Conservation (phyloP, 1,140 invertebrate species). For the Homarus americanus region DNA sequence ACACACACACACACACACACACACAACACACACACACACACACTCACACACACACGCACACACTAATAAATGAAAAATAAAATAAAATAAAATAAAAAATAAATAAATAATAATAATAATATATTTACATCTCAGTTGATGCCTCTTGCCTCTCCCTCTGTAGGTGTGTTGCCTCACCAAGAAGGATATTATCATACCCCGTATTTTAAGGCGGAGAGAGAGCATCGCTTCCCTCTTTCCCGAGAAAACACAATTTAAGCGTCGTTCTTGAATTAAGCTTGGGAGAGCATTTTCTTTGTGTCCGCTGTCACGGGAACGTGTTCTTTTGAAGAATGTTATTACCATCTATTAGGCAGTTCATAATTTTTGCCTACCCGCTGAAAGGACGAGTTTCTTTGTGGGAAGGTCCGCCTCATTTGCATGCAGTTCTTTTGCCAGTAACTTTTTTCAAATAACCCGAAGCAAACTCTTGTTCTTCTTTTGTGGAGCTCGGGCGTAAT, state of each 20-base stretch:
- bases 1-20: too few species aligned
- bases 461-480: conserved; percentile 12
- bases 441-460: conserved; percentile 42
- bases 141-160: too few species aligned
- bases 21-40: too few species aligned
- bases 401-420: conserved; percentile 11
- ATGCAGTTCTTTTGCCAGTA: conserved; percentile 29
- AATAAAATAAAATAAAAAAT: too few species aligned
- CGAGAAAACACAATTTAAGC: not conserved
- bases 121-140: too few species aligned
- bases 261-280: not conserved
- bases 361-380: conserved; percentile 33
- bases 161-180: too few species aligned
- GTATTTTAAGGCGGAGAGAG: too few species aligned
- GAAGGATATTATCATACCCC: too few species aligned
- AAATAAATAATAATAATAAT: too few species aligned
- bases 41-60: too few species aligned
- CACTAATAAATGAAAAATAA: too few species aligned
- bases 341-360: conserved; percentile 46
- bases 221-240: not conserved
- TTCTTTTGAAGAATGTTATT: conserved; percentile 40
- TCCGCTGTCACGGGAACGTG: not conserved
- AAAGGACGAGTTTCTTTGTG: conserved; percentile 19
- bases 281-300: not conserved
- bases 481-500: conserved; percentile 22